phyloP scores from a whole-genome alignment of 2,797 vertebrate species.

The Gorsachius magnificus region DNA sequence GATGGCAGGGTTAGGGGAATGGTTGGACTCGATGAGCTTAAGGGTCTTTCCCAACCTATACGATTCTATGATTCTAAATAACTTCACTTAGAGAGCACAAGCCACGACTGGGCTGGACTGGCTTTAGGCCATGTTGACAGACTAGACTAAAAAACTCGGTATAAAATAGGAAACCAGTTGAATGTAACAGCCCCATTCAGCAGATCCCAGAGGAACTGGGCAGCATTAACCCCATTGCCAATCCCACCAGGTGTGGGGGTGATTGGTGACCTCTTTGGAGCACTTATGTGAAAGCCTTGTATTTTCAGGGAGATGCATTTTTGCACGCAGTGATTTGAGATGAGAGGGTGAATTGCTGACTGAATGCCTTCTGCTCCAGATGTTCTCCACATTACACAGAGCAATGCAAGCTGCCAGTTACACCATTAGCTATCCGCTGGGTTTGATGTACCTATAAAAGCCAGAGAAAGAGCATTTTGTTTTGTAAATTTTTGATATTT shows the following conservation, averaged over 20 bases:
- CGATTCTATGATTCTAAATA: not conserved
- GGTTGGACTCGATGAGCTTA: no score
- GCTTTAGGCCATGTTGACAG: not conserved
- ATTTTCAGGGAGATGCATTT: not conserved
- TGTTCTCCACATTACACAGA: not conserved
- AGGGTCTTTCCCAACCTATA: no score
- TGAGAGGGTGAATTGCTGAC: not conserved
- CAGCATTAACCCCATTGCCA: not conserved
- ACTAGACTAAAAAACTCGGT: not conserved
- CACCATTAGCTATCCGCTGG: not conserved
- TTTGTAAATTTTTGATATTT: not conserved
- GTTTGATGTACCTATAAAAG: not conserved
- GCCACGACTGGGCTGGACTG: not conserved
- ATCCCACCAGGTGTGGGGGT: not conserved
- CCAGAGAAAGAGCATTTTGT: not conserved
- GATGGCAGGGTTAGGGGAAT: no score
- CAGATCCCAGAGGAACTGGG: not conserved
- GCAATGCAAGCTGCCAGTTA: not conserved
- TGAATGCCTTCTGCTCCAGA: not conserved
- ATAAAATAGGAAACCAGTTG: not conserved
- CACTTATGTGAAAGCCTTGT: no score
- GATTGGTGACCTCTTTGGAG: not conserved
- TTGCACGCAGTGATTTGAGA: fast-evolving
- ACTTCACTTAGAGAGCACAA: not conserved
- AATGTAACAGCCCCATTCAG: not conserved